Evolutionary conservation across 2,888 invertebrate genomes (phyloP).

Genomic region (Acleris sparsana): DNA sequence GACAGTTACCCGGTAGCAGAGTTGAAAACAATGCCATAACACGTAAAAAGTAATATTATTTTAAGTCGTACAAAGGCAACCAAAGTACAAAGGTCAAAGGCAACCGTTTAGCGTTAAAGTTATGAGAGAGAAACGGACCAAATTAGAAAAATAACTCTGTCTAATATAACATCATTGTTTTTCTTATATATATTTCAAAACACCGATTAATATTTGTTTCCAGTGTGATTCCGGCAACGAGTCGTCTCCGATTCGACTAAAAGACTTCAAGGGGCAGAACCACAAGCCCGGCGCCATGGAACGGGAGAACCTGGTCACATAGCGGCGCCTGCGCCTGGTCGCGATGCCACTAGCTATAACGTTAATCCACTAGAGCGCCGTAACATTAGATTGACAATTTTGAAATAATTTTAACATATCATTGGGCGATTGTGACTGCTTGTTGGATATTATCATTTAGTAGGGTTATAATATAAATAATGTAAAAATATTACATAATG

Average conservation of each 20-base stretch:
- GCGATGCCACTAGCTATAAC: slow-evolving; percentile 6
- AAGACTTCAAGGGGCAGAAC: slow-evolving; percentile 78
- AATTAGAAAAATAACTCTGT: too few species aligned
- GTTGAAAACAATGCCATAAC: too few species aligned
- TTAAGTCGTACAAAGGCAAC: too few species aligned
- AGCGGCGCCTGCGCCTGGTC: slow-evolving; percentile 46
- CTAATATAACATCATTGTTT: too few species aligned
- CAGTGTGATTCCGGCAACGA: slow-evolving; percentile 87
- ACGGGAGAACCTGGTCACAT: slow-evolving; percentile 71
- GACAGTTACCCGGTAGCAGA: too few species aligned
- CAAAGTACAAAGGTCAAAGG: too few species aligned
- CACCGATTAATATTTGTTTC: slow-evolving; percentile 36
- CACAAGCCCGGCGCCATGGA: slow-evolving; percentile 68
- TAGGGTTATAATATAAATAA: slow-evolving; percentile 77
- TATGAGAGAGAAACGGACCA: too few species aligned
- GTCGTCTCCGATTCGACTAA: slow-evolving; percentile 84
- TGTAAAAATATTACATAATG: slow-evolving; percentile 78
- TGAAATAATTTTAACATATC: slow-evolving; percentile 83
- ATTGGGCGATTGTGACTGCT: slow-evolving; percentile 84
- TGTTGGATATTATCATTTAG: slow-evolving; percentile 77
- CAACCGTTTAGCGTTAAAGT: too few species aligned
- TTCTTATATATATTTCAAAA: too few species aligned
- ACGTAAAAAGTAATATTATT: too few species aligned
- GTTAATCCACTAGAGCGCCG: slow-evolving; percentile 71
- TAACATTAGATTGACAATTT: slow-evolving; percentile 60